Evolutionary conservation across 2,888 invertebrate genomes (phyloP), one percentile per base, ranked within the genome.

Genomic region (Catocala fraxini): DNA sequence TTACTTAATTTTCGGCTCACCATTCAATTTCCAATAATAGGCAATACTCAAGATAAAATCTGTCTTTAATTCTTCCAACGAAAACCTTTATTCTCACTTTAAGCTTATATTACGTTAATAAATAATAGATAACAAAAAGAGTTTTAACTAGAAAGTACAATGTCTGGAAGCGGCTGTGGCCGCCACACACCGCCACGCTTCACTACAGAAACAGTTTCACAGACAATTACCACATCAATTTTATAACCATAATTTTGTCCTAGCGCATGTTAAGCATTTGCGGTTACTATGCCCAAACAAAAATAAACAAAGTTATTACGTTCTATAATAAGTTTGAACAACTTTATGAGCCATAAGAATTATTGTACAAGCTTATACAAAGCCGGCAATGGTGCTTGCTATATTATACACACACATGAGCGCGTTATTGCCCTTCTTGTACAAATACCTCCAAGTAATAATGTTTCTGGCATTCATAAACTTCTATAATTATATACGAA

Each of bases 401-500:
- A 63, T 60, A 58, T 64, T 71, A 49, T 59, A 63, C 55, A 59
- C 67, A 62, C 71, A 68, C 64, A 71, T 64, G 67, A 59, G 54
- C 57, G 41, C 46, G 54, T 71, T 68, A 65, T 71, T 73, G 58
- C 59, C 52, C 59, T 66, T 77, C 62, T 73, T 65, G 61, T 64
- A 64, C 58, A 55, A 66, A 48, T 56, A 46, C 33, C 52, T 64
- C 11, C 10, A 15, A 47, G 13, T 58, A 39, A 25, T 25, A 25
- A 76, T 65, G 66, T 75, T 78, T 67, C 56, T 58, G 56, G 62
- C 60, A 75, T 74, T 80, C 67, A 73, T 68, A 74, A 80, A 79
- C 71, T 80, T 77, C 52, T 49, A 63, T 77, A 74, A 80, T 80
- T 78, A 80, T 70, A 70, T 66, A 48, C 65, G 57, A 73, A 75